Conservation (phyloP, 1,140 invertebrate species). For the Adelges cooleyi region DNA sequence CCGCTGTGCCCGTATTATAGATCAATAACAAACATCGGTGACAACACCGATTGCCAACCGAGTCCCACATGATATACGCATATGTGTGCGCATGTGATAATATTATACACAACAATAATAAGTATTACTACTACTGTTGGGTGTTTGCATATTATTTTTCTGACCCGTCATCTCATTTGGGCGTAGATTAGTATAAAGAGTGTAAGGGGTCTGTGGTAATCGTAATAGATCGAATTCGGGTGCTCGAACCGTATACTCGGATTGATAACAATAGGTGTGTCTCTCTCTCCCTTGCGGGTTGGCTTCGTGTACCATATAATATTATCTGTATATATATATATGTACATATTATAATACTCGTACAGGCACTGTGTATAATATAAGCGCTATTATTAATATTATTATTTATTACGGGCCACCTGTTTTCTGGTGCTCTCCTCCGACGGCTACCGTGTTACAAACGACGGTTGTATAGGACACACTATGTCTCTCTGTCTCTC, state of each 20-base stretch:
- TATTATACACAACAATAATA: too few species aligned
- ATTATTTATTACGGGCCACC: slow-evolving; percentile 25
- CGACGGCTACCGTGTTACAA: slow-evolving; percentile 19
- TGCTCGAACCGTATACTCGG: neutral
- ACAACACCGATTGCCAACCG: too few species aligned
- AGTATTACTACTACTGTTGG: too few species aligned
- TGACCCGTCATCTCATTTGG: neutral
- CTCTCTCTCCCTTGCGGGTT: too few species aligned
- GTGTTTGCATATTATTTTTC: neutral
- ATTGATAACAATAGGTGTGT: slow-evolving; percentile 16
- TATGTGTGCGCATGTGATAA: too few species aligned
- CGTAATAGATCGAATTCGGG: slow-evolving; percentile 17
- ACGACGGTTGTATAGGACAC: neutral
- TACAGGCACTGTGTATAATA: neutral
- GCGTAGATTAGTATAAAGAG: neutral
- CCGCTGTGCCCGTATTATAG: too few species aligned
- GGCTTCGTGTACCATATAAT: too few species aligned
- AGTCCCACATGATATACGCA: too few species aligned
- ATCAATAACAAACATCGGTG: too few species aligned
- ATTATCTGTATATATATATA: too few species aligned
- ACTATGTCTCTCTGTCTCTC: neutral
- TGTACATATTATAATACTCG: neutral
- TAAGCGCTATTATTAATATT: slow-evolving; percentile 12
- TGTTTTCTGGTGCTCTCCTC: slow-evolving; percentile 3
- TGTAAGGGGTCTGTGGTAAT: neutral